phyloP scores from a whole-genome alignment of 2,113 vertebrate genomes.

The Gracilinanus agilis region DNA sequence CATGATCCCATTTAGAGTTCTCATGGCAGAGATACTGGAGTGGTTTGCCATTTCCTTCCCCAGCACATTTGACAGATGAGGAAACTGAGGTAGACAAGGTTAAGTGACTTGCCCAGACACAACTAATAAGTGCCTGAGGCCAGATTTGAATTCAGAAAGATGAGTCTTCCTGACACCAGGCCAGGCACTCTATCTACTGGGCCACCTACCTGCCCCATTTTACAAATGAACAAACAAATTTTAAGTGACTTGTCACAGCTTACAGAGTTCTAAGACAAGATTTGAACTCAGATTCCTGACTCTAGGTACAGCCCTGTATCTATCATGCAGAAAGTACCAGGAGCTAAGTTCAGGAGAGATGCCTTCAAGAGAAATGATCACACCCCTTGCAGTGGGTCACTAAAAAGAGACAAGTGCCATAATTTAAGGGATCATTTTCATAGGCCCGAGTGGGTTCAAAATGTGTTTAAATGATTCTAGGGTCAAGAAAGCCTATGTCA shows the following conservation, averaged over 20 bases:
- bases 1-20: too few relatives aligned
- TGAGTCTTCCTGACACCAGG: too few relatives aligned
- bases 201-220: neutral
- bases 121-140: too few relatives aligned
- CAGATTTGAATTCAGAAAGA: too few relatives aligned
- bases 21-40: too few relatives aligned
- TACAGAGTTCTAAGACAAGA: neutral
- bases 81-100: too few relatives aligned
- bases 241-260: neutral
- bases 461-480: neutral
- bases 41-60: too few relatives aligned
- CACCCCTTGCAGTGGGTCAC: neutral
- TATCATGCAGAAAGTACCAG: too few relatives aligned
- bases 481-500: neutral
- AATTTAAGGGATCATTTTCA: neutral
- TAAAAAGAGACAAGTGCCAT: neutral
- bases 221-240: neutral
- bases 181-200: too few relatives aligned
- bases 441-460: neutral
- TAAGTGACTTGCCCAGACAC: too few relatives aligned
- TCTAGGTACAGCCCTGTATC: neutral
- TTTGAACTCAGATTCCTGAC: neutral
- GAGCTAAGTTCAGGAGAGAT: neutral
- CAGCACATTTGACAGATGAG: too few relatives aligned
- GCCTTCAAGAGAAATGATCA: neutral